Conservation (phyloP, 2,888 invertebrate species). For the Tetragonisca angustula region DNA sequence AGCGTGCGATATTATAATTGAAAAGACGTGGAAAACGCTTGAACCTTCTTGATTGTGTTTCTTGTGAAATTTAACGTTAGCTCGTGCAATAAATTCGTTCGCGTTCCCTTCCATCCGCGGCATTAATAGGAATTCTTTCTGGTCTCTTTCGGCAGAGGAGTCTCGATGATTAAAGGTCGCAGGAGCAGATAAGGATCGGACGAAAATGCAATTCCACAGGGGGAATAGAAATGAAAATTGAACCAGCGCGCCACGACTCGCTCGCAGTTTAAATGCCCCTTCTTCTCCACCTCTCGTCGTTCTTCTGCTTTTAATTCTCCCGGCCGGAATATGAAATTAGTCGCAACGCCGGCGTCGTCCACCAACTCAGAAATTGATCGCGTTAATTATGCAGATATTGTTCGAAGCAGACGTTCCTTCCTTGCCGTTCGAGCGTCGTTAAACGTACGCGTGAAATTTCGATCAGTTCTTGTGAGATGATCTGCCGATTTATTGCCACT, state of each 20-base stretch:
- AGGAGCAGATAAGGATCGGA: background rate
- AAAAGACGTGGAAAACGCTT: background rate
- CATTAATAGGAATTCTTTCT: background rate
- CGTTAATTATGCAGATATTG: conserved; percentile 58
- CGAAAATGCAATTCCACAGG: conserved; percentile 29
- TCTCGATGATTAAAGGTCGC: conserved; percentile 21
- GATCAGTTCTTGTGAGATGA: conserved; percentile 45
- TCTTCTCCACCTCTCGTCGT: conserved; percentile 9
- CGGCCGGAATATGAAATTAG: conserved; percentile 60
- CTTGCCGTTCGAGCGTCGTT: conserved; percentile 9
- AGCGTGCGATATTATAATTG: background rate
- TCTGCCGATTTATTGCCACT: conserved; percentile 15
- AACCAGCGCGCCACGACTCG: conserved; percentile 9
- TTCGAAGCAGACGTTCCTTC: conserved; percentile 40
- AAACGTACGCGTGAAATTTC: conserved; percentile 47
- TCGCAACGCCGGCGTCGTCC: conserved; percentile 17
- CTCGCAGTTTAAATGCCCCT: conserved; percentile 27
- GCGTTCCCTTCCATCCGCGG: background rate
- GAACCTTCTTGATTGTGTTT: background rate
- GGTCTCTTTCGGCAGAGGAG: background rate
- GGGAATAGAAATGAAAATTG: conserved; percentile 42
- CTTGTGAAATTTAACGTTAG: no score
- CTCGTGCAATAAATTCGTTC: no score
- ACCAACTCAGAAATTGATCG: conserved; percentile 45
- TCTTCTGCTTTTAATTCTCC: conserved; percentile 47